Evolutionary conservation across 2,797 vertebrate genomes (phyloP), one percentile per base, ranked within the genome.

Genomic region (Manis pentadactyla): DNA sequence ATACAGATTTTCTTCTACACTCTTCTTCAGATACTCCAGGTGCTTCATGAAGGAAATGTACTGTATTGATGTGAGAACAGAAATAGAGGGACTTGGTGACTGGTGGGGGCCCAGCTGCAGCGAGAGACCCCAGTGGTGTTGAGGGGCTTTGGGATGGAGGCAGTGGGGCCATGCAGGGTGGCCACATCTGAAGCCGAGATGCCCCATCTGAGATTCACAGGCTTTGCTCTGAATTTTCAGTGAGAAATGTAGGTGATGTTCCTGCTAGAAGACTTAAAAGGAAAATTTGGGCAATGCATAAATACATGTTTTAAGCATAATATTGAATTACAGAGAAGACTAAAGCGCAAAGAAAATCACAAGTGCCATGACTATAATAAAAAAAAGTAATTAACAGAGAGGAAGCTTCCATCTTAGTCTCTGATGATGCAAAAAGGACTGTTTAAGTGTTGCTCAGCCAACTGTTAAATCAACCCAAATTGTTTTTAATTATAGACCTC

Each of bases 391-490:
- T 97, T 94, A 94, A 83, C 93, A 57, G 59, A 63, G n/a, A 59
- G 13, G 27, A 83, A 12, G 61, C 79, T 84, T 84, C 87, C 42
- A 13, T 93, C 85, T 94, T 42, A 51, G n/a, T 61, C 79, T 93
- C 57, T 78, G 74, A 90, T 15, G 94, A 93, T 27, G 74, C 90
- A 90, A 55, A 86, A 61, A 93, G 74, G n/a, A 95, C 88, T 12
- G 55, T 82, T 75, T 74, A 92, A 83, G 85, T 77, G 66, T 87
- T 86, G 91, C 87, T 96, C 95, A 96, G 23, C 90, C 95, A 93
- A 94, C 93, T 87, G 97, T 94, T 96, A 96, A 97, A 97, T 96
- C 95, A 85, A 46, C 66, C 68, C 64, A 90, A 92, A 90, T 92
- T 79, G 86, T 83, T 94, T 97, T 95, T 83, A 97, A 96, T 98